Evolutionary conservation across 2,888 invertebrate species (phyloP).

Genomic region (Eueremaeus valkanovi): DNA sequence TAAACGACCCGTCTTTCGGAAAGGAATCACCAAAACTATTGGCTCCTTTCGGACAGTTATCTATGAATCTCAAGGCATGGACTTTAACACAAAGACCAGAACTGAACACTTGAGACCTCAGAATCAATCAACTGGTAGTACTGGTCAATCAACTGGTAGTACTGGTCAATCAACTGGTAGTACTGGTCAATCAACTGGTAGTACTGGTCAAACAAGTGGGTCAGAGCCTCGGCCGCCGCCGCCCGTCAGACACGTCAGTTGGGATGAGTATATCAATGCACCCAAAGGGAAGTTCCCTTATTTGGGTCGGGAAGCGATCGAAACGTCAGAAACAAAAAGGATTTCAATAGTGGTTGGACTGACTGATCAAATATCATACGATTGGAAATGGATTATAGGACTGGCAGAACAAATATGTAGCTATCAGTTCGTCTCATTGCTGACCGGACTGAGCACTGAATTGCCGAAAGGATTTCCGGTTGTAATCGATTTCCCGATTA

Average conservation of each 20-base stretch:
- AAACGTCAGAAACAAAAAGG: not conserved
- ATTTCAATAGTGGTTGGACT: not conserved
- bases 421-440: not conserved
- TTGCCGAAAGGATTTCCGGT: not conserved
- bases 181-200: not conserved
- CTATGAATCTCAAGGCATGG: not conserved
- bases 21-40: not conserved
- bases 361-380: not conserved
- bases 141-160: not conserved
- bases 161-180: not conserved
- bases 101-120: not conserved
- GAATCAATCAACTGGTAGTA: not conserved
- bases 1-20: not conserved
- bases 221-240: not conserved
- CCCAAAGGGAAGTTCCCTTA: not conserved
- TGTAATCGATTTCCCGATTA: not conserved
- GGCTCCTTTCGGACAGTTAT: not conserved
- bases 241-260: not conserved
- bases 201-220: not conserved
- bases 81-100: not conserved
- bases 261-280: not conserved
- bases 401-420: not conserved
- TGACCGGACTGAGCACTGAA: not conserved
- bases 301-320: not conserved
- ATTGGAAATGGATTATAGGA: not conserved